Evolutionary conservation across 2,113 vertebrate genomes (phyloP).

Genomic region (Pedetes capensis): DNA sequence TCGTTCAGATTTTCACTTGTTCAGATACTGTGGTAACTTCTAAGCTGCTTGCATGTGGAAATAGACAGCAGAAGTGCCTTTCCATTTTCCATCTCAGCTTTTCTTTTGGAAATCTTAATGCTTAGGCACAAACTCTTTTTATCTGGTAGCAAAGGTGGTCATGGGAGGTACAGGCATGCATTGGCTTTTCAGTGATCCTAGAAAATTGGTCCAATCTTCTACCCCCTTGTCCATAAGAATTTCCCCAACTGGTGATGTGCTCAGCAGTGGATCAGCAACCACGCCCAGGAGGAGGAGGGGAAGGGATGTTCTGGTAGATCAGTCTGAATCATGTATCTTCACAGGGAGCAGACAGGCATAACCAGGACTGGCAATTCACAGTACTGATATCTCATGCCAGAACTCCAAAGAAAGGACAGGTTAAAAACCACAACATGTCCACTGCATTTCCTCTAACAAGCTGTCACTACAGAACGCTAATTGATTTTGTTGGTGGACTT

Average conservation of each 20-base stretch:
- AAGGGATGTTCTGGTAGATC: background rate
- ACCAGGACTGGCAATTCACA: background rate
- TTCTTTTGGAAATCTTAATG: background rate
- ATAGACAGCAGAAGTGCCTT: background rate
- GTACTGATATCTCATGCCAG: background rate
- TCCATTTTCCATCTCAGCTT: background rate
- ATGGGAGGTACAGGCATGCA: background rate
- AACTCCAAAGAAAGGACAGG: background rate
- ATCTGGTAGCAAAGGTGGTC: background rate
- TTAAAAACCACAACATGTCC: background rate
- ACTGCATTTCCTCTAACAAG: background rate
- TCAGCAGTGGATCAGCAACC: background rate
- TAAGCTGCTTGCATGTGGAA: background rate
- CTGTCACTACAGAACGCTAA: background rate
- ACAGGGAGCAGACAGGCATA: background rate
- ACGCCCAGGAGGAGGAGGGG: background rate
- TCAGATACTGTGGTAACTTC: background rate
- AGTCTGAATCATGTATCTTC: background rate
- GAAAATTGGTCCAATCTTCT: background rate
- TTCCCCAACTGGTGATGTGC: background rate
- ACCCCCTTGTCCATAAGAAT: background rate
- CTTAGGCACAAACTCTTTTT: background rate
- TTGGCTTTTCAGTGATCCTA: background rate
- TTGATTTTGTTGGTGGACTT: background rate
- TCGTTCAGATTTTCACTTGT: background rate